Evolutionary conservation across 2,797 vertebrate species (phyloP).

Genomic region (Aplochiton taeniatus): DNA sequence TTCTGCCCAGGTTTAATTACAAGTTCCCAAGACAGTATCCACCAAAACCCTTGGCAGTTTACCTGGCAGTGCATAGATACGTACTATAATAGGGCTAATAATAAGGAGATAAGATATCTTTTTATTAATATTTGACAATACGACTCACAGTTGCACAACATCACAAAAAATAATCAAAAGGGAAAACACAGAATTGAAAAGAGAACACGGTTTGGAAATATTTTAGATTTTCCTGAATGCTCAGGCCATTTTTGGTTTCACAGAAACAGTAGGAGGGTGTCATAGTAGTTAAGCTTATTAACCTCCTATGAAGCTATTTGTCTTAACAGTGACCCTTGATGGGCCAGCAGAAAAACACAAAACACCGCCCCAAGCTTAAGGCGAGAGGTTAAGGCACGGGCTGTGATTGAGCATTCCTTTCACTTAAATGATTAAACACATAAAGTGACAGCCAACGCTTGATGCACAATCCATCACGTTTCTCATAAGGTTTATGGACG

Average conservation of each 20-base stretch:
- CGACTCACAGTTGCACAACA: too few species aligned
- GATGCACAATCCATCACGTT: constrained; percentile 50
- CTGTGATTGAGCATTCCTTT: constrained; percentile 52
- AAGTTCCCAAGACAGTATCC: constrained; percentile 7
- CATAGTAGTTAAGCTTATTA: constrained; percentile 34
- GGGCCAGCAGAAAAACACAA: constrained; percentile 53
- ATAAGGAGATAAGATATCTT: too few species aligned
- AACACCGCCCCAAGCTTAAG: constrained; percentile 33
- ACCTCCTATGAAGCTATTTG: constrained; percentile 23
- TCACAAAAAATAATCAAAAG: neutral
- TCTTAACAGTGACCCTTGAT: constrained; percentile 34
- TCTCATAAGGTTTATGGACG: constrained; percentile 34
- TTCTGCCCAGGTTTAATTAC: constrained; percentile 38
- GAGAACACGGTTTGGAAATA: too few species aligned
- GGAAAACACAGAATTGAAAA: too few species aligned
- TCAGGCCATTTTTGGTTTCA: constrained; percentile 21
- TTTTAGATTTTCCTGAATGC: neutral
- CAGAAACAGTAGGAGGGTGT: constrained; percentile 21
- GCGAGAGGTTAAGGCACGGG: constrained; percentile 44
- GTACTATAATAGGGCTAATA: too few species aligned
- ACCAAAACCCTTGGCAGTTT: too few species aligned
- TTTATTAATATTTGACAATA: too few species aligned
- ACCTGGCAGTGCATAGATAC: too few species aligned
- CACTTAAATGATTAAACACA: constrained; percentile 51
- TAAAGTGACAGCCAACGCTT: constrained; percentile 45